phyloP scores from a whole-genome alignment of 2,113 vertebrate species.

The Bos javanicus region DNA sequence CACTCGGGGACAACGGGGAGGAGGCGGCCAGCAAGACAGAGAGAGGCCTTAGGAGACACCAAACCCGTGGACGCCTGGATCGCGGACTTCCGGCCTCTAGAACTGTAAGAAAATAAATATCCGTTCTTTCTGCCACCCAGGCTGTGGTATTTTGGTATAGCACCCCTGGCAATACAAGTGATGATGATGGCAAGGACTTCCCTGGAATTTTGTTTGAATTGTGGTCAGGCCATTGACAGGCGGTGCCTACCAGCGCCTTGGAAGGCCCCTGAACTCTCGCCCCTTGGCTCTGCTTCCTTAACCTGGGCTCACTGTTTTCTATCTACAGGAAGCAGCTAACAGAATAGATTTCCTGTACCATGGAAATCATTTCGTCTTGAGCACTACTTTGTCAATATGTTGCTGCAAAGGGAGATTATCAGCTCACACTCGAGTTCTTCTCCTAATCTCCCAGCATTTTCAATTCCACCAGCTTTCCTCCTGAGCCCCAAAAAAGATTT shows the following conservation, averaged over 20 bases:
- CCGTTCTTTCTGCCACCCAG: neutral
- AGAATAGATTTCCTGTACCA: neutral
- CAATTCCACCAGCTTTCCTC: conserved; percentile 34
- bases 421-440: conserved; percentile 42
- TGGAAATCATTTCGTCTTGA: neutral
- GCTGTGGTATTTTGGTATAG: neutral
- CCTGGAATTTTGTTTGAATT: neutral
- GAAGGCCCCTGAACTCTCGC: neutral
- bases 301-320: neutral
- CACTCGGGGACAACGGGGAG: accelerated
- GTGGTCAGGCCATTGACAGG: neutral
- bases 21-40: neutral
- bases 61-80: neutral
- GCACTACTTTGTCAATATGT: conserved; percentile 31
- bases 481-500: conserved; percentile 40
- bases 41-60: neutral
- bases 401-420: conserved; percentile 38
- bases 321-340: neutral
- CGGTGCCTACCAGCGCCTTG: neutral
- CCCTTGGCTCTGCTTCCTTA: neutral
- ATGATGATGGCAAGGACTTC: neutral
- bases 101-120: neutral
- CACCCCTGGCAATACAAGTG: neutral
- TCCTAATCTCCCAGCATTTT: conserved; percentile 37
- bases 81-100: neutral